These are phyloP conservation scores for Nibea albiflora DNA, from an alignment of 2,113 vertebrate species.

Conservation along the genomic window DNA sequence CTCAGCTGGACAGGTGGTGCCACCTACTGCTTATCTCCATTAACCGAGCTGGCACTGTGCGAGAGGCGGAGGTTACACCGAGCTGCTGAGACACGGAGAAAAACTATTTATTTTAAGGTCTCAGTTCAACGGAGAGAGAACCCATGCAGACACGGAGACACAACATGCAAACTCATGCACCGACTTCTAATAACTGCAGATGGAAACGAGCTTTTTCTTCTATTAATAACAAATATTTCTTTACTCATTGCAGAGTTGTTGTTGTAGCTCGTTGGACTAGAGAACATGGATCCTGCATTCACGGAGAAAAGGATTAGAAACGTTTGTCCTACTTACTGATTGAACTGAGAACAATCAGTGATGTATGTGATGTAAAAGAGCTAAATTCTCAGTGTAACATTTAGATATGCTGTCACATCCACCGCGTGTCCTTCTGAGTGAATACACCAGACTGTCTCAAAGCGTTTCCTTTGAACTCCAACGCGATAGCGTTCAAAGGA, in stretches of 20 bases:
- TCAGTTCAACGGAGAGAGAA: no score
- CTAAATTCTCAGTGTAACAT: not conserved
- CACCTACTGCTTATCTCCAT: no score
- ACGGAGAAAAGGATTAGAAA: not conserved
- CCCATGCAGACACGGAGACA: no score
- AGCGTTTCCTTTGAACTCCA: not conserved
- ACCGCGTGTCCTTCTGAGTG: not conserved
- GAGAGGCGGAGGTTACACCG: no score
- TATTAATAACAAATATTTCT: not conserved
- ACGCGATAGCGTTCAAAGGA: not conserved
- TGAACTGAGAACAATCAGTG: not conserved
- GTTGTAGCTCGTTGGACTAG: not conserved
- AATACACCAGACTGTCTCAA: not conserved
- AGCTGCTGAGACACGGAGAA: no score
- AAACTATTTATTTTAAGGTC: no score
- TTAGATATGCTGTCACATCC: not conserved
- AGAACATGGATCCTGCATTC: not conserved
- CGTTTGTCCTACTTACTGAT: not conserved
- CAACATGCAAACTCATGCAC: no score
- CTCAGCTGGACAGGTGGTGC: no score
- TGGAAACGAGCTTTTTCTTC: no score
- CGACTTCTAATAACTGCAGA: no score
- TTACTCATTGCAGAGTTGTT: not conserved
- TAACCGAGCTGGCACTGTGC: no score
- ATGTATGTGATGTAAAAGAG: not conserved